phyloP scores from a whole-genome alignment of 2,888 invertebrate species.

The Archaeoteleia sp. region DNA sequence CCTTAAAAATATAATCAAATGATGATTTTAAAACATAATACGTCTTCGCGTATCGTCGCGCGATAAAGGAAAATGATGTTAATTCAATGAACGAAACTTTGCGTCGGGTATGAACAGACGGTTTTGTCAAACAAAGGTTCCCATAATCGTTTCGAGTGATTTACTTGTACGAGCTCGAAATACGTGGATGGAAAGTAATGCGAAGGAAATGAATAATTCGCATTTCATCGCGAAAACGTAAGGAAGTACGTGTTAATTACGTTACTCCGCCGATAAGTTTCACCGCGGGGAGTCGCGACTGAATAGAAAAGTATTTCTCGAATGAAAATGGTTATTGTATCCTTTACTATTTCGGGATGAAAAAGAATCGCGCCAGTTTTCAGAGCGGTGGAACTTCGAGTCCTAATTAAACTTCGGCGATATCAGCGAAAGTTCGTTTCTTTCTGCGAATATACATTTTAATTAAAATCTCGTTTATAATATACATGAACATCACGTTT shows the following conservation, averaged over 20 bases:
- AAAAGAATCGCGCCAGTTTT: conserved; percentile 22
- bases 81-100: conserved; percentile 42
- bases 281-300: not conserved
- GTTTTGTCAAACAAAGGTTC: conserved; percentile 51
- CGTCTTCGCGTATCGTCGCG: conserved; percentile 37
- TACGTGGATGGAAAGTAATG: conserved; percentile 44
- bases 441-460: too few species aligned
- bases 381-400: conserved; percentile 17
- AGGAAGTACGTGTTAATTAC: conserved; percentile 41
- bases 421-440: conserved; percentile 8
- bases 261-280: not conserved
- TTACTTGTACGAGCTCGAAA: conserved; percentile 32
- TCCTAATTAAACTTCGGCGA: conserved; percentile 13
- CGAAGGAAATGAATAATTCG: conserved; percentile 49
- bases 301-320: conserved; percentile 34
- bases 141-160: conserved; percentile 50
- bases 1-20: too few species aligned
- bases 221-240: conserved; percentile 42
- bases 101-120: conserved; percentile 30
- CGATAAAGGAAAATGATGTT: conserved; percentile 40
- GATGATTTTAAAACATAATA: too few species aligned
- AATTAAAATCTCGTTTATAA: too few species aligned
- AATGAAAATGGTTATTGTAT: too few species aligned
- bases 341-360: conserved; percentile 31
- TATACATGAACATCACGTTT: too few species aligned